Evolutionary conservation across 1,140 invertebrate genomes (phyloP).

Genomic region (Megalopta genalis): DNA sequence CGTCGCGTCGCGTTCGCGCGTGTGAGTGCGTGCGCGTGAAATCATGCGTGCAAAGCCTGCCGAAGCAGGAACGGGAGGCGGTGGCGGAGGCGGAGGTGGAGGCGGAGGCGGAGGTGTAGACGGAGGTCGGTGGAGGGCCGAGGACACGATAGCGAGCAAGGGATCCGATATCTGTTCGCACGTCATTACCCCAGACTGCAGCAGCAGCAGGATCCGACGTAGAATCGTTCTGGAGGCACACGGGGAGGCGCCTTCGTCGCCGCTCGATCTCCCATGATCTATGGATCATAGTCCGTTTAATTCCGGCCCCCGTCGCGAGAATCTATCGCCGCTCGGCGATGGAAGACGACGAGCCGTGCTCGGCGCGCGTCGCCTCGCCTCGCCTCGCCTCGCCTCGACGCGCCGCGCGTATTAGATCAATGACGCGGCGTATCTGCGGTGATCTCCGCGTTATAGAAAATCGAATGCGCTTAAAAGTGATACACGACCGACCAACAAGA

Average conservation of each 20-base stretch:
- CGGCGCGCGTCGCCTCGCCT: no score
- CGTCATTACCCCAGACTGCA: constrained; percentile 79
- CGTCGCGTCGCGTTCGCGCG: constrained; percentile 21
- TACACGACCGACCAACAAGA: not conserved
- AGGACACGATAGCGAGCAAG: constrained; percentile 65
- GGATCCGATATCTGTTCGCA: constrained; percentile 80
- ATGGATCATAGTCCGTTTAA: constrained; percentile 66
- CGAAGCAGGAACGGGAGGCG: constrained; percentile 41
- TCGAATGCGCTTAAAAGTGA: constrained; percentile 21
- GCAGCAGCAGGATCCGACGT: constrained; percentile 65
- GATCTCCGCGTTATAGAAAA: constrained; percentile 44
- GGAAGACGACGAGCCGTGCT: not conserved
- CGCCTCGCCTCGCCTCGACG: no score
- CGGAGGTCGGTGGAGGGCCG: constrained; percentile 46
- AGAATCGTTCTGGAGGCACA: constrained; percentile 49
- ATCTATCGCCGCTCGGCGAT: constrained; percentile 6
- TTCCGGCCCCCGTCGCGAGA: constrained; percentile 37
- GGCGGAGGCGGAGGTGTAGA: constrained; percentile 31
- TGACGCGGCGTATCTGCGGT: constrained; percentile 31
- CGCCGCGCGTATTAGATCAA: constrained; percentile 36
- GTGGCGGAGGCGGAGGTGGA: constrained; percentile 6
- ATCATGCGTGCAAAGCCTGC: constrained; percentile 57
- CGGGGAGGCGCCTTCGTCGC: constrained; percentile 29
- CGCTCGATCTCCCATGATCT: constrained; percentile 58
- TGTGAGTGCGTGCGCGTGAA: constrained; percentile 18